phyloP scores from a whole-genome alignment of 2,797 vertebrate species.

The Sebastiscus tertius region DNA sequence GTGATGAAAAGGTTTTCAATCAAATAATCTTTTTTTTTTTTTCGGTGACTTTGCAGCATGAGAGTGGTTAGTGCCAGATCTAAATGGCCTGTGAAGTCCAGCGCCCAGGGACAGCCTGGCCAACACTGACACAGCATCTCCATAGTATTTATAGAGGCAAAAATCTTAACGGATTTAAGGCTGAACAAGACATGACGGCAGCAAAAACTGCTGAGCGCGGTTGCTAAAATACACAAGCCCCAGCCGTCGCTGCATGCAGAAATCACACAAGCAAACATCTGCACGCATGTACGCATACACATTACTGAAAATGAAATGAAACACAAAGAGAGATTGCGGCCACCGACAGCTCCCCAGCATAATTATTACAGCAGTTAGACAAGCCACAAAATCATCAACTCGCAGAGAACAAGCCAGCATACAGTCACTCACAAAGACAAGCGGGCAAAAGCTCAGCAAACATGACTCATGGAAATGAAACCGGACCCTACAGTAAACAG shows the following conservation, averaged over 20 bases:
- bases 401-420: slow-evolving; percentile 30
- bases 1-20: slow-evolving; percentile 61
- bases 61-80: slow-evolving; percentile 55
- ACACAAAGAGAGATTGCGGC: slow-evolving; percentile 54
- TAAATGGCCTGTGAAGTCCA: slow-evolving; percentile 59
- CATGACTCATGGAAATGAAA: slow-evolving; percentile 69
- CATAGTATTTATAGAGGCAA: slow-evolving; percentile 43
- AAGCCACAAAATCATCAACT: slow-evolving; percentile 52
- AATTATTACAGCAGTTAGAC: slow-evolving; percentile 47
- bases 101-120: slow-evolving; percentile 39
- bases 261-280: slow-evolving; percentile 27
- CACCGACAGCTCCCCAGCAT: slow-evolving; percentile 41
- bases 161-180: slow-evolving; percentile 48
- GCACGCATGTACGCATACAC: neutral
- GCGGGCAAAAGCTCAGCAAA: slow-evolving; percentile 43
- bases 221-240: slow-evolving; percentile 21
- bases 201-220: slow-evolving; percentile 27
- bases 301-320: slow-evolving; percentile 36
- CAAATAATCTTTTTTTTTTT: slow-evolving; percentile 40
- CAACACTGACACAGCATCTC: slow-evolving; percentile 49
- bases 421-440: slow-evolving; percentile 36
- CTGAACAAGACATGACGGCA: slow-evolving; percentile 48
- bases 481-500: slow-evolving; percentile 24
- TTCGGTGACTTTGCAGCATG: slow-evolving; percentile 49
- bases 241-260: slow-evolving; percentile 5